phyloP scores from a whole-genome alignment of 2,113 vertebrate genomes.

The Boleophthalmus pectinirostris region DNA sequence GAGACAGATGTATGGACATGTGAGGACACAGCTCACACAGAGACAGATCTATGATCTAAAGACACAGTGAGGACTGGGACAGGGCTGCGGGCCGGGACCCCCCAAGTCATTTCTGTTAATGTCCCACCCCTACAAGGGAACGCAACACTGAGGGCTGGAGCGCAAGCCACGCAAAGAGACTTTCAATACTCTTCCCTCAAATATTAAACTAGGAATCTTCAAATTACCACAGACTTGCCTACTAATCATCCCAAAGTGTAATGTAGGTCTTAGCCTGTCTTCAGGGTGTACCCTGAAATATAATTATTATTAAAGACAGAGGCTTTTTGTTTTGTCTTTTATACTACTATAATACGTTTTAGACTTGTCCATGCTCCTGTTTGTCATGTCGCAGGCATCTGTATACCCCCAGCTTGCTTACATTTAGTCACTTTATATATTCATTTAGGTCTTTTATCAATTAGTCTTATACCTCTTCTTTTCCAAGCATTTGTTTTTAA shows the following conservation, averaged over 20 bases:
- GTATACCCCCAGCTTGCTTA: constrained; percentile 80
- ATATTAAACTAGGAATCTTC: constrained; percentile 85
- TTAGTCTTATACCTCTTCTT: constrained; percentile 81
- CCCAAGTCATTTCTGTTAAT: constrained; percentile 46
- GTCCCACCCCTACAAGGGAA: constrained; percentile 36
- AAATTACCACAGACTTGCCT: constrained; percentile 76
- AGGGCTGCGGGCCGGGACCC: constrained; percentile 39
- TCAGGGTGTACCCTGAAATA: constrained; percentile 72
- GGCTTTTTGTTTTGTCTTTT: constrained; percentile 60
- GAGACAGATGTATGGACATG: neutral
- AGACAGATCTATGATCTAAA: too few species aligned
- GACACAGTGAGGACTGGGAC: neutral
- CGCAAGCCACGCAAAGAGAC: constrained; percentile 72
- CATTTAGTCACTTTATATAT: constrained; percentile 92
- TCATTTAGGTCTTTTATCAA: constrained; percentile 61
- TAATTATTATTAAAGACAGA: constrained; percentile 85
- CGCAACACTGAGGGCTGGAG: constrained; percentile 73
- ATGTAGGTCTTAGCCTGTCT: constrained; percentile 75
- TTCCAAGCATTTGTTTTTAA: constrained; percentile 71
- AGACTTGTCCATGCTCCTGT: constrained; percentile 65
- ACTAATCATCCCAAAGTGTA: constrained; percentile 74
- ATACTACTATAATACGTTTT: constrained; percentile 47
- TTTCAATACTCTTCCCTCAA: constrained; percentile 70
- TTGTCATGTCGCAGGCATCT: constrained; percentile 76
- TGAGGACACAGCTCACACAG: neutral